A percentile compares a stretch with the other conserved stretches of the same genome.
Conservation (phyloP, 2,888 invertebrate species). For the Ornithoptera alexandrae region DNA sequence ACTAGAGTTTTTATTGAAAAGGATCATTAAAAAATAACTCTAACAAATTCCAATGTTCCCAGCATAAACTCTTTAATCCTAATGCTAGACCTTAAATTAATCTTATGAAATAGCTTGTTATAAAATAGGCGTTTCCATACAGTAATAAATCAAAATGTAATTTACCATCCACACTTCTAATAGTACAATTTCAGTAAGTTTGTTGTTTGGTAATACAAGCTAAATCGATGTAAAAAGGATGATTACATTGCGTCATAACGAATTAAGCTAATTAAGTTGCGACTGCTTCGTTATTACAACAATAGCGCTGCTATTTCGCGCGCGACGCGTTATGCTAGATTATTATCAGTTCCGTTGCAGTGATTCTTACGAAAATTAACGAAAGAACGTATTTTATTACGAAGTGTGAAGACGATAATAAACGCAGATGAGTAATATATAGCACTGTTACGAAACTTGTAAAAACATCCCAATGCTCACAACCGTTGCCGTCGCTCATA, state of each 20-base stretch:
- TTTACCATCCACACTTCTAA: slow-evolving; percentile 33
- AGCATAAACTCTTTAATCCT: neutral
- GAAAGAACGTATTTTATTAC: slow-evolving; percentile 11
- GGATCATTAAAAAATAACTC: neutral
- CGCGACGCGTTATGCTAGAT: slow-evolving; percentile 29
- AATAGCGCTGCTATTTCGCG: slow-evolving; percentile 31
- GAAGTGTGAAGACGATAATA: slow-evolving; percentile 15
- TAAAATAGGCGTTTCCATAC: slow-evolving; percentile 27
- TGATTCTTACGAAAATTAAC: slow-evolving; percentile 31
- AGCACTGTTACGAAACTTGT: slow-evolving; percentile 15
- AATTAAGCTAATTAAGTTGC: slow-evolving; percentile 33
- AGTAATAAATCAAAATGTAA: slow-evolving; percentile 40
- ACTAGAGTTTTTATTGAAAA: neutral
- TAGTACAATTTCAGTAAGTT: slow-evolving; percentile 37
- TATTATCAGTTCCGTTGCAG: slow-evolving; percentile 34
- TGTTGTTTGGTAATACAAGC: slow-evolving; percentile 34
- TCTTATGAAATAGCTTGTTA: slow-evolving; percentile 13
- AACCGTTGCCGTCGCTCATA: neutral
- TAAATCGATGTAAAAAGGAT: slow-evolving; percentile 30
- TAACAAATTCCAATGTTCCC: neutral
- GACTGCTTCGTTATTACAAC: slow-evolving; percentile 30
- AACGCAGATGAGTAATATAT: slow-evolving; percentile 17
- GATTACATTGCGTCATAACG: slow-evolving; percentile 30
- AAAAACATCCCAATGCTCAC: slow-evolving; percentile 5
- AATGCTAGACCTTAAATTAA: slow-evolving; percentile 1